Evolutionary conservation across 2,113 vertebrate genomes (phyloP).

Genomic region (Micronisus gabar): DNA sequence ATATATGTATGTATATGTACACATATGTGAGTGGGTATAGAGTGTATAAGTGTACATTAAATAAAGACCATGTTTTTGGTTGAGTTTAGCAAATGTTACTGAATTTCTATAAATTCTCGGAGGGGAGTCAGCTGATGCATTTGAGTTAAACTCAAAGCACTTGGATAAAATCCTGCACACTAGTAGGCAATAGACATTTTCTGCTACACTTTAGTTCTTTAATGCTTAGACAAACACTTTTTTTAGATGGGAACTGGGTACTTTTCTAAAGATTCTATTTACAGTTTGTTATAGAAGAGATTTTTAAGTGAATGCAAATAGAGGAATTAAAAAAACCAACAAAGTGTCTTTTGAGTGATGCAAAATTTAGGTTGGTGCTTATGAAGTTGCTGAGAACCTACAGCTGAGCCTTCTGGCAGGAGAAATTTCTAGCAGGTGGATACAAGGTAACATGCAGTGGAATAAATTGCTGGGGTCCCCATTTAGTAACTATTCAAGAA

Average conservation of each 20-base stretch:
- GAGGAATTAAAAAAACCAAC: background rate
- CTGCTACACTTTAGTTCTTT: background rate
- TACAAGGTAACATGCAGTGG: accelerated
- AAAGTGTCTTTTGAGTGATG: background rate
- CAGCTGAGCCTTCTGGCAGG: background rate
- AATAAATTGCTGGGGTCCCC: background rate
- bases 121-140: background rate
- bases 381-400: background rate
- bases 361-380: background rate
- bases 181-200: background rate
- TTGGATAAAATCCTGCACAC: background rate
- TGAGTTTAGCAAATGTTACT: background rate
- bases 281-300: background rate
- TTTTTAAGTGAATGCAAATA: background rate
- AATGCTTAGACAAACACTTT: background rate
- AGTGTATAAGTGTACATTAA: background rate
- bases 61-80: background rate
- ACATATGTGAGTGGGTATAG: background rate
- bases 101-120: background rate
- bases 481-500: background rate
- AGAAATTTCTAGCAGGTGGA: background rate
- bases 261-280: background rate
- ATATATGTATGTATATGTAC: accelerated
- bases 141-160: background rate
- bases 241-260: background rate